Evolutionary conservation across 1,140 invertebrate species (phyloP), one percentile per base, ranked within the genome.

Genomic region (Maconellicoccus hirsutus): DNA sequence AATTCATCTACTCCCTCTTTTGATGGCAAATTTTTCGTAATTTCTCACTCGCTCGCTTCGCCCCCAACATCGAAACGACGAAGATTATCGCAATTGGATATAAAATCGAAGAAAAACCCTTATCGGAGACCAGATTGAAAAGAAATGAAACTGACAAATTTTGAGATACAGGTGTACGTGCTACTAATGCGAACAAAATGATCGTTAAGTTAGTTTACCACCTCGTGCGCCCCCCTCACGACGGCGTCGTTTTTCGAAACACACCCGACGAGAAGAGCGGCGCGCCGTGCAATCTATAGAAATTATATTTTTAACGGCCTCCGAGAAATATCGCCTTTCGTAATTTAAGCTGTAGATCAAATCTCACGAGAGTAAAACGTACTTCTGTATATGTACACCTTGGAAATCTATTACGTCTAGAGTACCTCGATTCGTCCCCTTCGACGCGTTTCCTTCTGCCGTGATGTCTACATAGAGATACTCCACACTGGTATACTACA

Each of bases 251-350:
- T 3, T 33, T 33, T 33, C 29, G 29, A 12, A 3, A 6, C 29
- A 33, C 29, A 33, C 29, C 29, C 4, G 4, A 33, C 4, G 4
- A 33, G 29, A 33, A 33, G 12, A 12, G 12, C 29, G 29, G 4
- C 29, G 29, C 29, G 29, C 29, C 29, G 29, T 3, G 42, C 42
- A 52, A 52, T 52, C 42, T 52, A 52, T 52, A 52, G n/a, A 52
- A 52, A 52, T 52, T 52, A 52, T 52, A 52, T 52, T 52, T 52
- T 52, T 52, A 52, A 52, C n/a, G 42, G 42, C 42, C 42, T 52
- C 10, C 6, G n/a, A 52, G 42, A 52, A 52, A 52, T 52, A 52
- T 52, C 42, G 42, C 42, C 42, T 52, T 52, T 52, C 42, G 42
- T 52, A 52, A 52, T 52, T 52, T 52, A 52, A 52, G 42, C 42